Base-by-base conservation (phyloP, 2,888 invertebrate species). In the Apoderus coryli region DNA sequence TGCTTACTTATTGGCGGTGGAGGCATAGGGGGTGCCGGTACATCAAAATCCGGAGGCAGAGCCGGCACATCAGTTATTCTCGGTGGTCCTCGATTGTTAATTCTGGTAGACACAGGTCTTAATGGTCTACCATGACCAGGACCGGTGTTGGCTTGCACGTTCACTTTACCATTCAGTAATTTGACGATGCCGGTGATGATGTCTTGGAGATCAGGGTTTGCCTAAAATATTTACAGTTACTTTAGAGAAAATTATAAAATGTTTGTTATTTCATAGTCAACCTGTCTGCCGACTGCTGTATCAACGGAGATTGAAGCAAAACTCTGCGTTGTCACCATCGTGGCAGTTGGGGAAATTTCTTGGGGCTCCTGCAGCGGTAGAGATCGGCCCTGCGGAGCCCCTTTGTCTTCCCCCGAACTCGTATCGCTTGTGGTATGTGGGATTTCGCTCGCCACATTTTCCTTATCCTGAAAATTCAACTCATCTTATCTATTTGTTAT, bases 131-230 rank as follows among this genome's bases (percentile, higher is more conserved):
- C 68, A 9, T 61, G 59, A 16, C 42, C 50, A 3, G 65, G 59
- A 33, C 72, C 73, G 0, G 78, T 75, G 42, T 79, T 81, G 0
- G 78, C 78, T 51, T 76, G 79, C 0, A 85, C 81, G 45, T 85
- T 85, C 0, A 85, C 85, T 45, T 88, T 86, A 1, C 88, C 88
- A 40, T 89, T 86, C 2, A 89, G 59, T 7, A 89, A 55, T 52
- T 88, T 86, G 0, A 88, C 86, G 27, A 89, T 78, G 5, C 88
- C 88, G 2, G 82, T 82, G 16, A 89, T 84, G 15, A 89, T 86
- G 47, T 89, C 86, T 53, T 88, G 85, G 33, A 89, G 85, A 49
- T 86, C 86, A 22, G 76, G 72, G 52, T 70, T 73, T 3, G 69
- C 67, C 44, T 73, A 12, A 4, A 31, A 33, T 10, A 14, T n/a